Evolutionary conservation across 2,888 invertebrate species (phyloP), one percentile per base, ranked within the genome.

Genomic region (Metopia argyrocephala): DNA sequence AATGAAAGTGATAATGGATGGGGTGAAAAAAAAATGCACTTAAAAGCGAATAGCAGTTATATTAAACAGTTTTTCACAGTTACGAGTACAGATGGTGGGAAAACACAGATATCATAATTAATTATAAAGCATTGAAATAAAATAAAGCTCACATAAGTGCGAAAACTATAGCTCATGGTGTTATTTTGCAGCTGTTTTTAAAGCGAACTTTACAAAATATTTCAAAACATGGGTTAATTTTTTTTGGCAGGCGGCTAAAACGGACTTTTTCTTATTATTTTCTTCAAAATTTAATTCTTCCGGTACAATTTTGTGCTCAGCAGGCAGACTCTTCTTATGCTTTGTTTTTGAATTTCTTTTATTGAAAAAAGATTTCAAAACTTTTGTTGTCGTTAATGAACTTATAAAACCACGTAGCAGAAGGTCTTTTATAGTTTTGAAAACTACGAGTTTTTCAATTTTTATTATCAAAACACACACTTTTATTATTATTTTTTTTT

Each of bases 121-220:
- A 78, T 79, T 71, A 20, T 68, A 56, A 66, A 59, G 62, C 20
- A 65, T 57, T 71, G 21, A 20, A 56, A 76, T 9, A 31, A 76
- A 69, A 54, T 27, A 46, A 81, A 81, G 83, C 82, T 83, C 83
- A 83, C 83, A 79, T 83, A 81, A 66, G 74, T 82, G 78, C 80
- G 79, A 66, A 76, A 71, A 61, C 66, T 76, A 68, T 82, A 80
- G 59, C 80, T 83, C 83, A 83, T 83, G 70, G 64, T 52, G 38
- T 15, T 38, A 38, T 38, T 38, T 38, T 6, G 9, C 12, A 12
- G 31, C 5, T 2, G 5, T 9, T 5, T 31, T 31, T 31, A 31
- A 31, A 31, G 12, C 7, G 0, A 31, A 31, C 12, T 31, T 31
- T n/a, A n/a, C n/a, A n/a, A n/a, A n/a, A n/a, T n/a, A n/a, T 38